phyloP scores from a whole-genome alignment of 2,113 vertebrate species.

The Ploceus nigricollis region DNA sequence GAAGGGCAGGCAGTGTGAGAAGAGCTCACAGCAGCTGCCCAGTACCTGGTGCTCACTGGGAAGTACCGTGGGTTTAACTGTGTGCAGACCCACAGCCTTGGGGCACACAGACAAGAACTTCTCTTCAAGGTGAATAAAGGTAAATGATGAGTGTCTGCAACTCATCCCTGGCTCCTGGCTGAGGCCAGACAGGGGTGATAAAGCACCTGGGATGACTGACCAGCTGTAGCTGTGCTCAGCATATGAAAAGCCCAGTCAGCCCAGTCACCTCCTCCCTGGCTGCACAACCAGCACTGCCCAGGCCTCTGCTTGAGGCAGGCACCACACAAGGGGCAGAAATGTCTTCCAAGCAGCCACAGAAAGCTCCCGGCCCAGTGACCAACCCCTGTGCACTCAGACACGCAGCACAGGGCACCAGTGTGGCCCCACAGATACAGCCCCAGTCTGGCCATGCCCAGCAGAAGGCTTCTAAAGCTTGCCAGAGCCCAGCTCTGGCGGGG shows the following conservation, averaged over 20 bases:
- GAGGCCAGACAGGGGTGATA: neutral
- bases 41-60: neutral
- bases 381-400: neutral
- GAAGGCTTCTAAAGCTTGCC: neutral
- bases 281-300: accelerated
- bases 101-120: neutral
- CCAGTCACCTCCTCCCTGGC: neutral
- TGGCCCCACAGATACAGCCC: neutral
- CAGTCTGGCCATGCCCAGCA: neutral
- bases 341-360: neutral
- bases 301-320: neutral
- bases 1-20: neutral
- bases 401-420: accelerated
- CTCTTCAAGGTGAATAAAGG: neutral
- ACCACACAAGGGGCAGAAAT: accelerated
- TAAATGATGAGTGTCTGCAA: neutral
- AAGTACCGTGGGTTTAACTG: neutral
- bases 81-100: neutral
- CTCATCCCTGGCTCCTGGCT: neutral
- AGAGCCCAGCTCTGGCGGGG: neutral
- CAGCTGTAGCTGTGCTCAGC: neutral
- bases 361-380: neutral
- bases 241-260: neutral
- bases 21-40: neutral
- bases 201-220: neutral